Percentiles rank a stretch among this genome's conserved stretches.
Conservation (phyloP, 2,113 vertebrate genomes). For the Protobothrops mucrosquamatus region DNA sequence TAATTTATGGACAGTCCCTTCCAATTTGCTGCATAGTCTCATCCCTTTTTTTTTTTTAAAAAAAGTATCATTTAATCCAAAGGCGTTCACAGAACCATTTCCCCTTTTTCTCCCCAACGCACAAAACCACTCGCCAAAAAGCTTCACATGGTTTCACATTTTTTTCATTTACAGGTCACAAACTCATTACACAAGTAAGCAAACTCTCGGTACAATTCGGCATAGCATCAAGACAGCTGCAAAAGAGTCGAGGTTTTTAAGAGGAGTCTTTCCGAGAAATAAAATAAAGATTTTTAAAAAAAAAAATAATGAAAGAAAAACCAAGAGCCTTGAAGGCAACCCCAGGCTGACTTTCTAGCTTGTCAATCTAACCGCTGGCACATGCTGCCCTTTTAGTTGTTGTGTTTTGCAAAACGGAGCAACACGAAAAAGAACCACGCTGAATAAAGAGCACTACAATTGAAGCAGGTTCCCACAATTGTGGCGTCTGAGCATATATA, state of each 20-base stretch:
- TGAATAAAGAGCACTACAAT: neutral
- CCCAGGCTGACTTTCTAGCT: neutral
- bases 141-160: neutral
- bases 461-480: conserved; percentile 1
- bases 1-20: neutral
- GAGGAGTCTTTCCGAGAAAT: neutral
- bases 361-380: neutral
- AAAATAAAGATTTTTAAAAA: neutral
- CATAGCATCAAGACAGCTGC: neutral
- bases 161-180: conserved; percentile 13
- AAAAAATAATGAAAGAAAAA: neutral
- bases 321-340: neutral
- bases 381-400: neutral
- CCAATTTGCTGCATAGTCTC: neutral
- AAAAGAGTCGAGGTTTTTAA: neutral
- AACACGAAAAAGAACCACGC: neutral
- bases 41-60: neutral
- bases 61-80: neutral
- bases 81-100: neutral
- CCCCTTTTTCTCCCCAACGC: neutral
- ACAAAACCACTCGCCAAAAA: neutral
- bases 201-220: neutral
- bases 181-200: conserved; percentile 17
- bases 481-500: neutral
- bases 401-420: conserved; percentile 7